These are phyloP conservation scores for Hybos culiciformis DNA, from an alignment of 2,888 invertebrate genomes.

Conservation along the genomic window DNA sequence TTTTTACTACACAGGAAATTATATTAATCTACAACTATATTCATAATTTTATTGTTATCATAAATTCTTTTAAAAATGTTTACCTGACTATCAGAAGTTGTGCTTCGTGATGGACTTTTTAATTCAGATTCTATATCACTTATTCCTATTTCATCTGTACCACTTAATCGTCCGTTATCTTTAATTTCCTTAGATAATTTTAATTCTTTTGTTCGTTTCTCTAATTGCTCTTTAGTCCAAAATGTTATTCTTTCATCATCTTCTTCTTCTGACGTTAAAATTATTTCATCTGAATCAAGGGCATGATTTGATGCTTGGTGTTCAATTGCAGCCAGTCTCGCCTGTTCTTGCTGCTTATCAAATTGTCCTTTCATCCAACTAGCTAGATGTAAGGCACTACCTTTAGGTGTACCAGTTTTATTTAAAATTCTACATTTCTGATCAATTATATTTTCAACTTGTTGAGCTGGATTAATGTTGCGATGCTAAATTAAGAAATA, in stretches of 20 bases:
- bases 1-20: no score
- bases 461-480: slow-evolving; percentile 28
- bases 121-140: slow-evolving; percentile 39
- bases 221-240: slow-evolving; percentile 61
- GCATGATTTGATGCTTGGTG: slow-evolving; percentile 17
- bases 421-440: slow-evolving; percentile 49
- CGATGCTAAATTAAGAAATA: slow-evolving; percentile 16
- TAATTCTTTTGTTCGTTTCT: slow-evolving; percentile 55
- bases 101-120: slow-evolving; percentile 57
- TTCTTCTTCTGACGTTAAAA: slow-evolving; percentile 25
- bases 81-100: slow-evolving; percentile 67
- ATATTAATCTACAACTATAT: not conserved
- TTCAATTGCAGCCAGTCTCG: slow-evolving; percentile 29
- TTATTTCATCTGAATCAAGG: slow-evolving; percentile 20
- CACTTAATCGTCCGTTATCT: slow-evolving; percentile 30
- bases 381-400: slow-evolving; percentile 59
- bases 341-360: slow-evolving; percentile 43
- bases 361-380: slow-evolving; percentile 70
- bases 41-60: not conserved
- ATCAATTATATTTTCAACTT: slow-evolving; percentile 46
- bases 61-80: slow-evolving; percentile 15
- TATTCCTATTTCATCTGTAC: slow-evolving; percentile 35
- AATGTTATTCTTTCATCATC: slow-evolving; percentile 34
- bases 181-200: slow-evolving; percentile 41
- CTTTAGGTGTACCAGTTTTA: slow-evolving; percentile 49